Percentiles rank a stretch among this genome's conserved stretches.
Evolutionary conservation across 2,888 invertebrate species (phyloP).

Genomic region (Caenorhabditis sp.): DNA sequence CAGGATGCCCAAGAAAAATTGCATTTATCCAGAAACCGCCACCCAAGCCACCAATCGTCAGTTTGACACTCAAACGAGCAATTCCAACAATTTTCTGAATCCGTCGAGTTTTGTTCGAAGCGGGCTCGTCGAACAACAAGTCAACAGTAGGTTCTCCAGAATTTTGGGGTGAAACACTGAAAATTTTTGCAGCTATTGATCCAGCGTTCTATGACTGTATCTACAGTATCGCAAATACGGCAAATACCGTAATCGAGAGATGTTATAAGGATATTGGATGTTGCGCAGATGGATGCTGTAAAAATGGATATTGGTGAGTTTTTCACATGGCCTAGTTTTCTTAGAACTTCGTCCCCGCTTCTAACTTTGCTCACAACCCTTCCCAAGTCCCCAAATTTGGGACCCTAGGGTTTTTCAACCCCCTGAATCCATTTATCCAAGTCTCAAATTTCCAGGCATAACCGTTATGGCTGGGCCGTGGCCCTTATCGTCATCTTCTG

Average conservation of each 20-base stretch:
- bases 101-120: conserved; percentile 43
- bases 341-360: too few species aligned
- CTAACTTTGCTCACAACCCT: background rate
- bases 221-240: conserved; percentile 54
- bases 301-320: conserved; percentile 49
- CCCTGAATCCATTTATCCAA: too few species aligned
- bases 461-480: conserved; percentile 58
- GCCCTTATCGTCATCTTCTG: conserved; percentile 61
- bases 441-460: conserved; percentile 56
- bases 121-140: conserved; percentile 46
- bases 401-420: background rate
- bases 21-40: conserved; percentile 30
- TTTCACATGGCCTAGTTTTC: background rate
- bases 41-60: conserved; percentile 30
- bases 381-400: background rate
- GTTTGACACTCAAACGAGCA: conserved; percentile 28
- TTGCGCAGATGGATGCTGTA: conserved; percentile 55
- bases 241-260: conserved; percentile 49
- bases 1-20: background rate
- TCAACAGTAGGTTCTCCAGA: conserved; percentile 57
- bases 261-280: conserved; percentile 63
- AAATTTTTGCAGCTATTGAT: conserved; percentile 50
- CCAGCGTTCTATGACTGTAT: conserved; percentile 60
- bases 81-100: conserved; percentile 19
- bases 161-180: background rate